Evolutionary conservation across 2,797 vertebrate species (phyloP).

Genomic region (Microctenopoma lineatum): DNA sequence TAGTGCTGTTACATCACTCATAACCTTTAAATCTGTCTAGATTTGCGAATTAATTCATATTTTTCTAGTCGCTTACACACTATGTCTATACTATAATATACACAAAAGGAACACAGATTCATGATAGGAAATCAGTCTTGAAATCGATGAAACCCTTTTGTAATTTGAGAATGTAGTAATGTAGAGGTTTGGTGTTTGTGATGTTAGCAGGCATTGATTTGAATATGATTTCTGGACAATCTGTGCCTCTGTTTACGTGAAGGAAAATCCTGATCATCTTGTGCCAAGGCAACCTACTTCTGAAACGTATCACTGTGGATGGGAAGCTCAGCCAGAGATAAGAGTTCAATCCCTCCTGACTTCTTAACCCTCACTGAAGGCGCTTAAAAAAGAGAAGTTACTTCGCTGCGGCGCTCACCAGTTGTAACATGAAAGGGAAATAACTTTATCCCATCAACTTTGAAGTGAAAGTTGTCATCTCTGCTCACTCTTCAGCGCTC

Average conservation of each 20-base stretch:
- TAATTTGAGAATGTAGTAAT: background rate
- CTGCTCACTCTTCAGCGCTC: slow-evolving; percentile 63
- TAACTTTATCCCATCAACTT: slow-evolving; percentile 77
- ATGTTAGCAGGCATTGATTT: background rate
- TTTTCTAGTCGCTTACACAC: background rate
- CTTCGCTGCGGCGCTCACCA: slow-evolving; percentile 60
- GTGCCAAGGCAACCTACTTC: slow-evolving; percentile 13
- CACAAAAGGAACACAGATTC: background rate
- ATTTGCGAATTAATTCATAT: background rate
- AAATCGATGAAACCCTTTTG: background rate
- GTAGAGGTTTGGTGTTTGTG: background rate
- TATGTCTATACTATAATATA: too few species aligned
- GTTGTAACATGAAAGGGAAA: slow-evolving; percentile 79
- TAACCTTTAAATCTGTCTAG: background rate
- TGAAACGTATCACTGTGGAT: slow-evolving; percentile 57
- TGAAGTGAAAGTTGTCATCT: slow-evolving; percentile 81
- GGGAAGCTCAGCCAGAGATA: slow-evolving; percentile 57
- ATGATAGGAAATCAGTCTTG: background rate
- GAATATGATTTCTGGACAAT: background rate
- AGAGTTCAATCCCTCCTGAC: slow-evolving; percentile 68
- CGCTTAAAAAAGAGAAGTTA: slow-evolving; percentile 65
- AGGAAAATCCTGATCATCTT: slow-evolving; percentile 15
- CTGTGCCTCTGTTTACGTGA: slow-evolving; percentile 11
- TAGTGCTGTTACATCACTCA: slow-evolving; percentile 10
- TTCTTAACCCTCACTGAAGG: slow-evolving; percentile 61